phyloP scores from a whole-genome alignment of 2,113 vertebrate genomes.

The Bettongia penicillata region DNA sequence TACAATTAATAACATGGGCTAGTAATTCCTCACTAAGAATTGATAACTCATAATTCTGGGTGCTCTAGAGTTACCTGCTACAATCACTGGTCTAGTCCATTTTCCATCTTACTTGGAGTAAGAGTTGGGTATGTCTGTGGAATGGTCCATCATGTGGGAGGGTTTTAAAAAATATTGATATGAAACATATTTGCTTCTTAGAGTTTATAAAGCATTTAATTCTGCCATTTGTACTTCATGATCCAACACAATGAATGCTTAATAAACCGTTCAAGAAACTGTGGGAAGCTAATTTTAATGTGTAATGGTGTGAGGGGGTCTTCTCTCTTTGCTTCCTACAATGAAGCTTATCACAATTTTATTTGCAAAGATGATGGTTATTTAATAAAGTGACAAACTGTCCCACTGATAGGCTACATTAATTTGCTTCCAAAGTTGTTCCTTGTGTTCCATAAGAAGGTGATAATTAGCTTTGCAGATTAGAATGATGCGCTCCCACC shows the following conservation, averaged over 20 bases:
- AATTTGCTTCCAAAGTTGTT: constrained; percentile 94
- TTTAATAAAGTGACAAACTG: constrained; percentile 95
- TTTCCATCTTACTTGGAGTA: constrained; percentile 11
- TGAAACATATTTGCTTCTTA: constrained; percentile 67
- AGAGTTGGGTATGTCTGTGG: background rate
- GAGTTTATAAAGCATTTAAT: constrained; percentile 75
- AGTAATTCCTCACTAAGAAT: background rate
- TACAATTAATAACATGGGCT: constrained; percentile 10
- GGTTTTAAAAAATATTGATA: constrained; percentile 29
- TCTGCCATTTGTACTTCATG: constrained; percentile 76
- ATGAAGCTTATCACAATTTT: constrained; percentile 84
- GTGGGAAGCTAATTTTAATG: constrained; percentile 84
- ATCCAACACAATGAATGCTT: constrained; percentile 74
- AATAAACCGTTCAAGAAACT: constrained; percentile 81
- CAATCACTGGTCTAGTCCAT: background rate
- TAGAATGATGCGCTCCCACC: constrained; percentile 95
- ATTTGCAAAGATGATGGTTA: constrained; percentile 85
- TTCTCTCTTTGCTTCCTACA: constrained; percentile 80
- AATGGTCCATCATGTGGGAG: background rate
- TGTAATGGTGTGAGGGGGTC: constrained; percentile 69
- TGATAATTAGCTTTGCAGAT: constrained; percentile 99
- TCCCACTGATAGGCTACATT: constrained; percentile 96
- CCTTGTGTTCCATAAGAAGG: constrained; percentile 90
- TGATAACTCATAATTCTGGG: background rate
- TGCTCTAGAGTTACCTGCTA: background rate